A percentile compares a stretch with the other conserved stretches of the same genome.
Evolutionary conservation across 1,140 invertebrate genomes (phyloP).

Genomic region (Chironomus striatipennis): DNA sequence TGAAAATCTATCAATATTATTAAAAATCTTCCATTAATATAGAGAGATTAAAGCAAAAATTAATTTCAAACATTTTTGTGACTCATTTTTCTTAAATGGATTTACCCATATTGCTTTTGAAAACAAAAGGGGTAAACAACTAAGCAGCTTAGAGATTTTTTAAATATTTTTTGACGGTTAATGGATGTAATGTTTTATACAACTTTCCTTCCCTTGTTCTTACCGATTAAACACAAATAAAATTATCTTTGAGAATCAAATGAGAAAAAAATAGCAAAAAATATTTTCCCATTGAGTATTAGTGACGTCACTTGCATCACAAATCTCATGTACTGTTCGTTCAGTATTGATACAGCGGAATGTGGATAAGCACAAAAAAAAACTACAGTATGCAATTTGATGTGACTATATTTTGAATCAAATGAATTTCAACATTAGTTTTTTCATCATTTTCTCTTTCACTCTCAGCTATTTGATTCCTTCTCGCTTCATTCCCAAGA

Average conservation of each 20-base stretch:
- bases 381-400: background rate
- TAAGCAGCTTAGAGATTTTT: background rate
- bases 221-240: background rate
- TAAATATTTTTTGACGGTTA: background rate
- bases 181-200: background rate
- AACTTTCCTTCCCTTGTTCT: too few relatives aligned
- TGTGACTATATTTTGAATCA: background rate
- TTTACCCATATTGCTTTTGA: too few relatives aligned
- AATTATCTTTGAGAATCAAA: background rate
- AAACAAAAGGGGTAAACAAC: too few relatives aligned
- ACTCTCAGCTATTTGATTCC: too few relatives aligned
- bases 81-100: too few relatives aligned
- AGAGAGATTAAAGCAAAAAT: too few relatives aligned
- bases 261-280: background rate
- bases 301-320: slow-evolving; percentile 15
- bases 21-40: too few relatives aligned
- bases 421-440: slow-evolving; percentile 21
- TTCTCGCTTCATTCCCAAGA: too few relatives aligned
- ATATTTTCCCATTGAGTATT: background rate
- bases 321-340: background rate
- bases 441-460: background rate
- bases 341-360: slow-evolving; percentile 1
- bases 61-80: too few relatives aligned
- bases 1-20: too few relatives aligned
- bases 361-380: background rate